Percentiles rank a stretch among this genome's conserved stretches.
These are phyloP conservation scores for Deilephila porcellus DNA, from an alignment of 2,888 invertebrate genomes.

Conservation along the genomic window DNA sequence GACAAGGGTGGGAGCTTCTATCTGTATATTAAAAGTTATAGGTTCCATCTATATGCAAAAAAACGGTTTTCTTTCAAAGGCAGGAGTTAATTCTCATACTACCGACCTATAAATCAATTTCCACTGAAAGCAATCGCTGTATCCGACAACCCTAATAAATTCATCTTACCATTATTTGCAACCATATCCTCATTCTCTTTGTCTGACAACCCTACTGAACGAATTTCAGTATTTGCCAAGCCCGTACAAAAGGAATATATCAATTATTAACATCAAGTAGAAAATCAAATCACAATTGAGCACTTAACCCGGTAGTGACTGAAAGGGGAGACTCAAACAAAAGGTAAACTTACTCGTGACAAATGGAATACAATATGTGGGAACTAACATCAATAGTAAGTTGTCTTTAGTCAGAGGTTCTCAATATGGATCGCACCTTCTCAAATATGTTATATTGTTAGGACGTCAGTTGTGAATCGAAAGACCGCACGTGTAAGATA, in stretches of 20 bases:
- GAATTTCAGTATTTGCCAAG: background rate
- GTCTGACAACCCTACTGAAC: too few species aligned
- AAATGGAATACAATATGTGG: conserved; percentile 30
- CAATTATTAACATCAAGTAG: background rate
- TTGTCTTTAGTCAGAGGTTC: background rate
- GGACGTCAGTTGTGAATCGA: background rate
- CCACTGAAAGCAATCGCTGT: too few species aligned
- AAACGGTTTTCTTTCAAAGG: too few species aligned
- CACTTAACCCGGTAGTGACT: conserved; percentile 2
- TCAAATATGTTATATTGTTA: background rate
- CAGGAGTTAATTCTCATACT: too few species aligned
- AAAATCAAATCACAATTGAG: conserved; percentile 13
- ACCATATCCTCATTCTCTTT: too few species aligned
- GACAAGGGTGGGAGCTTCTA: too few species aligned
- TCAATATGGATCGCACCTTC: background rate
- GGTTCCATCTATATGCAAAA: too few species aligned
- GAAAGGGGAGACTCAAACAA: conserved; percentile 10
- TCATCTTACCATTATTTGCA: too few species aligned
- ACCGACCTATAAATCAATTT: too few species aligned
- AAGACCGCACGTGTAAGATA: too few species aligned
- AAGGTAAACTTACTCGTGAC: conserved; percentile 12
- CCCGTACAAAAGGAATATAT: background rate
- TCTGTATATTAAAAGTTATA: too few species aligned
- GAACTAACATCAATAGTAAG: background rate
- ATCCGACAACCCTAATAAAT: too few species aligned